Percentiles rank a stretch among this genome's conserved stretches.
These are phyloP conservation scores for Myiagra hebetior DNA, from an alignment of 2,113 vertebrate species.

Conservation along the genomic window DNA sequence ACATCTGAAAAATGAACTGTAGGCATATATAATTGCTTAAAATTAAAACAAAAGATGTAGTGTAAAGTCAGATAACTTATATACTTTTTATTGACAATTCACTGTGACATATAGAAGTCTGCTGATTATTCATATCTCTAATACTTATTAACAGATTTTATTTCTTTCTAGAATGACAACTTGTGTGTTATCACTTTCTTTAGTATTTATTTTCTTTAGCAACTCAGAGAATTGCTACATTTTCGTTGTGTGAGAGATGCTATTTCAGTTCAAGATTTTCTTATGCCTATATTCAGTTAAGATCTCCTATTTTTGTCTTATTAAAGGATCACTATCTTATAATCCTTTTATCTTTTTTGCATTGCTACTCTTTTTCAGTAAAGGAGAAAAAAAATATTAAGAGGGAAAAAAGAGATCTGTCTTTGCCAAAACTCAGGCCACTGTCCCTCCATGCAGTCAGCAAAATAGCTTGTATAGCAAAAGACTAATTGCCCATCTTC, in stretches of 20 bases:
- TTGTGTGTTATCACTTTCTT: neutral
- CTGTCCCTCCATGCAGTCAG: neutral
- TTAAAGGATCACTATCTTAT: neutral
- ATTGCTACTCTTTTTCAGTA: neutral
- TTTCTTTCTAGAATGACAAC: neutral
- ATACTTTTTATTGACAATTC: neutral
- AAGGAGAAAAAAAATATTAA: neutral
- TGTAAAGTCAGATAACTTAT: neutral
- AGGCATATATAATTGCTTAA: neutral
- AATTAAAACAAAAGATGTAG: neutral
- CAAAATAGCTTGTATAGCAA: neutral
- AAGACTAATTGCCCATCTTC: neutral
- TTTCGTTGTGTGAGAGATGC: neutral
- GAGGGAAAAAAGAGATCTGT: neutral
- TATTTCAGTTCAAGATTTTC: neutral
- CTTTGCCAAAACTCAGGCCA: neutral
- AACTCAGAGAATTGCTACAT: neutral
- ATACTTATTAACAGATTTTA: neutral
- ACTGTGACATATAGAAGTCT: neutral
- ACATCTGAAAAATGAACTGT: conserved; percentile 16
- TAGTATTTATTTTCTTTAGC: neutral
- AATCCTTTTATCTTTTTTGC: conserved; percentile 3
- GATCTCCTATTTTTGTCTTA: neutral
- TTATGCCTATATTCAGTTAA: neutral
- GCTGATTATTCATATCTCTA: neutral